These are phyloP conservation scores for Chelmon rostratus DNA, from an alignment of 2,797 vertebrate genomes.

Conservation along the genomic window DNA sequence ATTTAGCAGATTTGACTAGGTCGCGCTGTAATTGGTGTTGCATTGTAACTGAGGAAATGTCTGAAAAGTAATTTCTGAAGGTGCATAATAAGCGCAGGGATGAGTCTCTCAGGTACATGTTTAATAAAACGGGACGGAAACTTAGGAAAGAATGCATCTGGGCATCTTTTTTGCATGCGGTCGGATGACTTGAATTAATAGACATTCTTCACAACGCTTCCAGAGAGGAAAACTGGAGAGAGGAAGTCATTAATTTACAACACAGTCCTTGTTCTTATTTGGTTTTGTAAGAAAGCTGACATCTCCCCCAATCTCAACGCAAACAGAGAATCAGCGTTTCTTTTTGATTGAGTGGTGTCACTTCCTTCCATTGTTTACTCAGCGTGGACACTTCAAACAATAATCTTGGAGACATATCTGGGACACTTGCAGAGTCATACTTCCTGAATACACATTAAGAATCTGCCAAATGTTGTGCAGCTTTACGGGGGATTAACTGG, in stretches of 20 bases:
- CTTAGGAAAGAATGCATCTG: slow-evolving; percentile 11
- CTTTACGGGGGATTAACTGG: slow-evolving; percentile 51
- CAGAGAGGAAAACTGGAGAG: not conserved
- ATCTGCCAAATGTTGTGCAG: slow-evolving; percentile 40
- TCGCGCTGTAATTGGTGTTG: slow-evolving; percentile 51
- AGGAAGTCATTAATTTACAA: slow-evolving; percentile 25
- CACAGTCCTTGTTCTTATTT: slow-evolving; percentile 7
- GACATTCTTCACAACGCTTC: slow-evolving; percentile 10
- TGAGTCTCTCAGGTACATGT: slow-evolving; percentile 26
- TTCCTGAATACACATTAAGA: slow-evolving; percentile 14
- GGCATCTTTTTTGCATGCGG: slow-evolving; percentile 6
- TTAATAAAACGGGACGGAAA: slow-evolving; percentile 45
- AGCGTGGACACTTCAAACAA: slow-evolving; percentile 30
- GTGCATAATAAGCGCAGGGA: slow-evolving; percentile 39
- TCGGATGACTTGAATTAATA: slow-evolving; percentile 24
- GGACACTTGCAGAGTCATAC: not conserved
- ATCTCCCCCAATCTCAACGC: slow-evolving; percentile 11
- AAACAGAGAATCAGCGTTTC: slow-evolving; percentile 24
- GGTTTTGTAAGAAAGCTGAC: slow-evolving; percentile 10
- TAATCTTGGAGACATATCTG: slow-evolving; percentile 17
- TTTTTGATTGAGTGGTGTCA: slow-evolving; percentile 36
- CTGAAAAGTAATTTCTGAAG: slow-evolving; percentile 43
- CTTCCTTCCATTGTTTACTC: not conserved
- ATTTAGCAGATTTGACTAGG: slow-evolving; percentile 49
- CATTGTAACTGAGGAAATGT: slow-evolving; percentile 33